phyloP scores from a whole-genome alignment of 2,888 invertebrate genomes.

The Lasius fuliginosus region DNA sequence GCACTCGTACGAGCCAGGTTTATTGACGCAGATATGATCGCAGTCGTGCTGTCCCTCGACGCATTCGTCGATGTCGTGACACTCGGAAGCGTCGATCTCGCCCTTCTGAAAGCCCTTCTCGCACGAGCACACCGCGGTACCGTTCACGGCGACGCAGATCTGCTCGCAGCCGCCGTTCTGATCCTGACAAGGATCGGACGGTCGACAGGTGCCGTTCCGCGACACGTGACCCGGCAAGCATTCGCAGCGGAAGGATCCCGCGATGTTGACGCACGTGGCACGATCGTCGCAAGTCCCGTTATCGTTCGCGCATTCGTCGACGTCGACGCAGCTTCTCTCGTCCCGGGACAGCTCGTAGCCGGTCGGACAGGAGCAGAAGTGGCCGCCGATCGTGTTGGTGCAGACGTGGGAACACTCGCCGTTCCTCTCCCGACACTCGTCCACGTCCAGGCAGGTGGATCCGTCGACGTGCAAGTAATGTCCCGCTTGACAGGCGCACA shows the following conservation, averaged over 20 bases:
- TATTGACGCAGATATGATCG: conserved; percentile 86
- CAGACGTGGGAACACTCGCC: conserved; percentile 87
- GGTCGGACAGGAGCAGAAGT: conserved; percentile 87
- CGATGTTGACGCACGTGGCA: conserved; percentile 87
- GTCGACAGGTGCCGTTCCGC: conserved; percentile 72
- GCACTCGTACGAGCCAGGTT: conserved; percentile 86
- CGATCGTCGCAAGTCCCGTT: conserved; percentile 83
- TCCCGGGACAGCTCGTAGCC: conserved; percentile 86
- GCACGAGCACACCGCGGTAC: conserved; percentile 78
- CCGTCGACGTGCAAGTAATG: conserved; percentile 82
- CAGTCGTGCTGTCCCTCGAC: conserved; percentile 82
- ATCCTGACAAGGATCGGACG: conserved; percentile 72
- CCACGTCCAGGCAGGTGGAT: conserved; percentile 82
- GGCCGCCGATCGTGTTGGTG: conserved; percentile 87
- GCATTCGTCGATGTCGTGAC: conserved; percentile 86
- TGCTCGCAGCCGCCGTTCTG: conserved; percentile 87
- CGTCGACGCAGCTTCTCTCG: conserved; percentile 84
- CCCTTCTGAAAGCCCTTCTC: conserved; percentile 85
- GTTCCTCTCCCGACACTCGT: conserved; percentile 82
- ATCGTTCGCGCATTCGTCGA: conserved; percentile 85
- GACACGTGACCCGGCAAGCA: conserved; percentile 84
- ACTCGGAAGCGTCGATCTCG: conserved; percentile 75
- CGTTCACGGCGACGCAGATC: conserved; percentile 72
- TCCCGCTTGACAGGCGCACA: conserved; percentile 83
- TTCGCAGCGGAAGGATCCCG: conserved; percentile 86